These are phyloP conservation scores for Zygogramma bicolorata DNA, from an alignment of 2,888 invertebrate species.

Conservation along the genomic window DNA sequence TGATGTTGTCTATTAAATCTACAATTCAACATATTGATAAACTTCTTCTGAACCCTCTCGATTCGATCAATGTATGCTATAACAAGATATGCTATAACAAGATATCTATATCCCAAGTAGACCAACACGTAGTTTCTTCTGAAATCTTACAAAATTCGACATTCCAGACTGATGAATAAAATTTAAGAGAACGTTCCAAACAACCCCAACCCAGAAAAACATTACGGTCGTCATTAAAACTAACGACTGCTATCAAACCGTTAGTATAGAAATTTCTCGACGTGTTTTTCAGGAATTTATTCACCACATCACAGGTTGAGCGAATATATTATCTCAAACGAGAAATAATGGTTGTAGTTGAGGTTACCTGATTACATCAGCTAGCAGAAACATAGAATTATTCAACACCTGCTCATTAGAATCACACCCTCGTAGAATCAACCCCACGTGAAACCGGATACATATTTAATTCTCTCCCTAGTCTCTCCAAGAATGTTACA, in stretches of 20 bases:
- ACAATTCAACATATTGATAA: no score
- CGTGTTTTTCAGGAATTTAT: background rate
- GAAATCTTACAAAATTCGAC: no score
- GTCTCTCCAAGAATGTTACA: background rate
- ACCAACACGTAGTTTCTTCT: no score
- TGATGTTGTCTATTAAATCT: no score
- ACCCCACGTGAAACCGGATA: background rate
- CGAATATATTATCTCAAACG: background rate
- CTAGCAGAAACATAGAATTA: background rate
- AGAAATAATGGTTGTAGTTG: background rate
- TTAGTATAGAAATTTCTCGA: background rate
- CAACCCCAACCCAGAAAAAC: no score
- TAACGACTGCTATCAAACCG: background rate
- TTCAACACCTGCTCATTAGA: constrained; percentile 4
- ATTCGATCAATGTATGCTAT: no score
- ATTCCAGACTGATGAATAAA: no score
- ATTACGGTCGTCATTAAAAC: background rate
- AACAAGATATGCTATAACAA: no score
- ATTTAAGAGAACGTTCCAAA: background rate
- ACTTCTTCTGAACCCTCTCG: no score
- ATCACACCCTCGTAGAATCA: background rate
- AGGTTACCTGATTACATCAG: background rate
- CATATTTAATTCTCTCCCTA: background rate
- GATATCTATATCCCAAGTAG: no score
- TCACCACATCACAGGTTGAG: background rate